Conservation (phyloP, 2,888 invertebrate species). For the Hydriomena furcata region DNA sequence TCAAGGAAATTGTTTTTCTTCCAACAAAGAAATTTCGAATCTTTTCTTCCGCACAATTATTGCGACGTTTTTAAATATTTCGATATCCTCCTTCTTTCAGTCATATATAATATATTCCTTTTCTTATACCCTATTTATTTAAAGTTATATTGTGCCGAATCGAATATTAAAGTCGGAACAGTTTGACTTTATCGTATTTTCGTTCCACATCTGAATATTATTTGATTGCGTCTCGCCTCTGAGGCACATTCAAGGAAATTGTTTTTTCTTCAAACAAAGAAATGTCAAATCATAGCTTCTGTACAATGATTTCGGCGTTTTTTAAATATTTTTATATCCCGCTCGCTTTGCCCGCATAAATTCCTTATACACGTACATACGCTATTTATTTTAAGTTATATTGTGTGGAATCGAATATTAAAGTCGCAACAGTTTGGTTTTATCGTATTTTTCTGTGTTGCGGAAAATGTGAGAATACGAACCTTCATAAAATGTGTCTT, state of each 20-base stretch:
- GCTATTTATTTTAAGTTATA: conserved; percentile 41
- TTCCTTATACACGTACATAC: conserved; percentile 28
- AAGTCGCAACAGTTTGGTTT: conserved; percentile 44
- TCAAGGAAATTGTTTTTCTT: conserved; percentile 51
- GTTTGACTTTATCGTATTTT: conserved; percentile 54
- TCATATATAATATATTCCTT: conserved; percentile 30
- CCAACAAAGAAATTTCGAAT: conserved; percentile 44
- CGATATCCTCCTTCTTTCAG: conserved; percentile 25
- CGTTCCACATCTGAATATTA: conserved; percentile 59
- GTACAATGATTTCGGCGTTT: conserved; percentile 37
- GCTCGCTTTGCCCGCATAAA: conserved; percentile 26
- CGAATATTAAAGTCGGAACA: conserved; percentile 45
- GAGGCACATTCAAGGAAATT: conserved; percentile 49
- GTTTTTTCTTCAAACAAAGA: conserved; percentile 45
- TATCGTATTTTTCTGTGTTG: conserved; percentile 42
- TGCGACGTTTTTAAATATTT: conserved; percentile 40
- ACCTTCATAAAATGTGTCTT: conserved; percentile 62
- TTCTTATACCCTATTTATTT: conserved; percentile 38
- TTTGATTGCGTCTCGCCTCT: conserved; percentile 54
- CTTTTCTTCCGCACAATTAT: conserved; percentile 39
- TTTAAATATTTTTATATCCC: conserved; percentile 37
- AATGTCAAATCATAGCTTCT: conserved; percentile 46
- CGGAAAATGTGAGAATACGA: conserved; percentile 51
- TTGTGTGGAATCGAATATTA: conserved; percentile 44
- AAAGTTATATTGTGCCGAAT: conserved; percentile 42